phyloP scores from a whole-genome alignment of 2,888 invertebrate genomes.

The Megamerina dolium region DNA sequence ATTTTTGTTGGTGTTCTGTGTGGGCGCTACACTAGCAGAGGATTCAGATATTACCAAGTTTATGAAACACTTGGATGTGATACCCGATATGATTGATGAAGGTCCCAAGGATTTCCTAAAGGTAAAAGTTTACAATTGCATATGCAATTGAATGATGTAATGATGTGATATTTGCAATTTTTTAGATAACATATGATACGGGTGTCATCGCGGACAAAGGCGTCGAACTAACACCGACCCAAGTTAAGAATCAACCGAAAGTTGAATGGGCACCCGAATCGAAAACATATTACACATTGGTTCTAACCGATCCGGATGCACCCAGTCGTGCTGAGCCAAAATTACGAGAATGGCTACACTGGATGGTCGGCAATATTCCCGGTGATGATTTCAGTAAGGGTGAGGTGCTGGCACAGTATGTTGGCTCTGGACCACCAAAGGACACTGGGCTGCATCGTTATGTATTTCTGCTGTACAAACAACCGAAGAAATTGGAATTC shows the following conservation, averaged over 20 bases:
- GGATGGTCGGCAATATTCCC: constrained; percentile 86
- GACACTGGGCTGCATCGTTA: constrained; percentile 72
- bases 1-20: constrained; percentile 14
- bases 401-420: constrained; percentile 69
- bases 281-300: constrained; percentile 37
- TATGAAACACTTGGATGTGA: constrained; percentile 38
- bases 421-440: constrained; percentile 80
- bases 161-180: not conserved
- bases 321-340: constrained; percentile 75
- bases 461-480: constrained; percentile 71
- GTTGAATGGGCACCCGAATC: constrained; percentile 38
- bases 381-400: constrained; percentile 66
- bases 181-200: constrained; percentile 33
- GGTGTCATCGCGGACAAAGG: constrained; percentile 56
- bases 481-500: constrained; percentile 57
- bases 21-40: too few species aligned
- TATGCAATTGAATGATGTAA: not conserved
- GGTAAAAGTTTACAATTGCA: constrained; percentile 23
- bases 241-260: constrained; percentile 44
- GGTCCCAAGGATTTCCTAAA: constrained; percentile 43
- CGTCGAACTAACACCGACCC: constrained; percentile 67
- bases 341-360: constrained; percentile 85
- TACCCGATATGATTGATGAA: constrained; percentile 41
- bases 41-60: constrained; percentile 41
- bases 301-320: constrained; percentile 77